A percentile compares a stretch with the other conserved stretches of the same genome.
These are phyloP conservation scores for Cheirogaleus medius DNA, from an alignment of 2,113 vertebrate genomes.

Conservation along the genomic window DNA sequence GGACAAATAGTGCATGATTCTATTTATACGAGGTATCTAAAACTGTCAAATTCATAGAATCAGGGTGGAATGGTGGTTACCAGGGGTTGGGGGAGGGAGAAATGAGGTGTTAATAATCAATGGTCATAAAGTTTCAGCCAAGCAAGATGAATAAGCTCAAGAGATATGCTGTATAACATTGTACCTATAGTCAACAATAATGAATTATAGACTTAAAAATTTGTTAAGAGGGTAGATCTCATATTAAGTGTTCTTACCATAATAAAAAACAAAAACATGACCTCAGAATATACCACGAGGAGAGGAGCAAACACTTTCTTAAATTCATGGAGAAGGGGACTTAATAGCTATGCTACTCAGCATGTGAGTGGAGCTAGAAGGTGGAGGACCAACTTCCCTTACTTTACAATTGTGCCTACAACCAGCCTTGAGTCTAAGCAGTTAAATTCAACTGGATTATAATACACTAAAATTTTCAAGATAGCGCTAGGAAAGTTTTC, in stretches of 20 bases:
- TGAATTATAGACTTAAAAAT: not conserved
- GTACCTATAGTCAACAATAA: not conserved
- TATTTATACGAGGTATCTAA: not conserved
- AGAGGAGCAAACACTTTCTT: not conserved
- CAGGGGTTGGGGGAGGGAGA: not conserved
- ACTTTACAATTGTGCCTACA: not conserved
- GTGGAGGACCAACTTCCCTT: not conserved
- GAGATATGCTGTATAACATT: not conserved
- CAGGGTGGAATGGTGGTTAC: not conserved
- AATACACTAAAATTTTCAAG: not conserved
- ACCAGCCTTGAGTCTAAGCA: not conserved
- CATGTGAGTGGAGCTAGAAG: not conserved
- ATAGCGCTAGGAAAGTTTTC: not conserved
- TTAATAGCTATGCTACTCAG: not conserved
- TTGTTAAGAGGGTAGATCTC: not conserved
- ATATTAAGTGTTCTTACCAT: not conserved
- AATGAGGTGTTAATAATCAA: not conserved
- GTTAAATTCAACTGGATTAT: not conserved
- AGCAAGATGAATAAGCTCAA: not conserved
- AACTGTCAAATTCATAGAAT: not conserved
- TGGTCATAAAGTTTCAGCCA: not conserved
- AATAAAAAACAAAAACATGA: not conserved
- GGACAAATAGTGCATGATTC: not conserved
- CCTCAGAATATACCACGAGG: not conserved
- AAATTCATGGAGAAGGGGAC: not conserved